These are phyloP conservation scores for Urosaurus nigricauda DNA, from an alignment of 2,797 vertebrate species.

Conservation along the genomic window DNA sequence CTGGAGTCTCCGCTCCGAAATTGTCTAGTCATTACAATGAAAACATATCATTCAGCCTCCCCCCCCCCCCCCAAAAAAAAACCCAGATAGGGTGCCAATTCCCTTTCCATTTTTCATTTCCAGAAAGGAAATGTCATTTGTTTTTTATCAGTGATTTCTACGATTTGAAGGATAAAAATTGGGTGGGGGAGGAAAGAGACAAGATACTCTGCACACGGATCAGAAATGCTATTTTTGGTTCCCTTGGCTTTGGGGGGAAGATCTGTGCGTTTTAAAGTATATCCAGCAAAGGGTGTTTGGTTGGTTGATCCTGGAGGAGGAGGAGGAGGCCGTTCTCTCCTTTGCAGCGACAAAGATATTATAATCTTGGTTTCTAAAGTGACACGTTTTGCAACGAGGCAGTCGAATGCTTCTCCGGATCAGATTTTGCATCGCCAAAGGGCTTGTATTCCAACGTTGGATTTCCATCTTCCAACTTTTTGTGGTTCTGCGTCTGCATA, in stretches of 20 bases:
- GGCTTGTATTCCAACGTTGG: neutral
- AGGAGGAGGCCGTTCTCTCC: no score
- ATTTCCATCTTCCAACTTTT: no score
- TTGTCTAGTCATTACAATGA: neutral
- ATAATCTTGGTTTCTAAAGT: no score
- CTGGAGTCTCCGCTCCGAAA: neutral
- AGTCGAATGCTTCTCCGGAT: neutral
- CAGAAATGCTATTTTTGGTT: conserved; percentile 5
- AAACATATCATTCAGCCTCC: no score
- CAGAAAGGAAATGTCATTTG: neutral
- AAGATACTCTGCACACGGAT: neutral
- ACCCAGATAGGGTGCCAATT: no score
- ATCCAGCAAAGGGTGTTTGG: no score
- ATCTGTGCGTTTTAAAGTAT: neutral
- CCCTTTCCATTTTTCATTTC: neutral
- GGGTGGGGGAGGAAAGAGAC: neutral
- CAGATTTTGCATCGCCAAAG: neutral
- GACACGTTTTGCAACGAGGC: neutral
- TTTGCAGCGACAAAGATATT: neutral
- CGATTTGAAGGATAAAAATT: neutral
- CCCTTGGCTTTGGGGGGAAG: neutral
- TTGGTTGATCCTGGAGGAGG: no score
- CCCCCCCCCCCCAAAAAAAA: no score
- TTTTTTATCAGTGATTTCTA: neutral
- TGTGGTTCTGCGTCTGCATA: neutral